A percentile compares a stretch with the other conserved stretches of the same genome.
These are phyloP conservation scores for Drosophila pallidifrons DNA, from an alignment of 1,140 invertebrate species.

Conservation along the genomic window DNA sequence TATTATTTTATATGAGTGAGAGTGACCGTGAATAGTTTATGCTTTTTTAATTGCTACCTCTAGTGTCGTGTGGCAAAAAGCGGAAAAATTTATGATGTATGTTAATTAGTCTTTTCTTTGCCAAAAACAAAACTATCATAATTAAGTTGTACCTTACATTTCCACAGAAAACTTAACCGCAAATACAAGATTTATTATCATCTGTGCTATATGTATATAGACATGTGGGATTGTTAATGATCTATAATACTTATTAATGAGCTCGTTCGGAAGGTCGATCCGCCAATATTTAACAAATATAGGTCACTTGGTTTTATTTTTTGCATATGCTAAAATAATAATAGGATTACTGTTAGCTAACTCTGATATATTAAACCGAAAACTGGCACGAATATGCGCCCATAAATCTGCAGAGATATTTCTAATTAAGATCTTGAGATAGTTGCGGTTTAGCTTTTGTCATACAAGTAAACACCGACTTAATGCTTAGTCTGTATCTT, in stretches of 20 bases:
- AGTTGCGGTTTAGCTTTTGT: neutral
- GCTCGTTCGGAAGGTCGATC: constrained; percentile 7
- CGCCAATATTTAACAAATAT: constrained; percentile 22
- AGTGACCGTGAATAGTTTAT: constrained; percentile 70
- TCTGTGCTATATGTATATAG: constrained; percentile 41
- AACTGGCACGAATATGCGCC: neutral
- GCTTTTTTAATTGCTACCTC: constrained; percentile 33
- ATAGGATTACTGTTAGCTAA: constrained; percentile 29
- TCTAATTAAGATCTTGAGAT: constrained; percentile 17
- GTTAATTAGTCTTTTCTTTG: constrained; percentile 57
- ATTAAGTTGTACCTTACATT: constrained; percentile 66
- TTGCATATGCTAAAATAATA: constrained; percentile 36
- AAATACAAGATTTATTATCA: constrained; percentile 41
- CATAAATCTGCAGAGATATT: neutral
- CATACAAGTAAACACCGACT: neutral
- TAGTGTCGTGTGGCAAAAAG: constrained; percentile 52
- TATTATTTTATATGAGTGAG: constrained; percentile 65
- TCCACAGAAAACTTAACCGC: constrained; percentile 30
- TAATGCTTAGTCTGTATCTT: neutral
- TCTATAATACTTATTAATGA: constrained; percentile 40
- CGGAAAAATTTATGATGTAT: constrained; percentile 61
- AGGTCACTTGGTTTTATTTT: constrained; percentile 19
- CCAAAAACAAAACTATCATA: constrained; percentile 44
- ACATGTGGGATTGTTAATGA: constrained; percentile 20
- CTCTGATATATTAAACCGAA: constrained; percentile 11